Conservation (phyloP, 2,797 vertebrate genomes). For the Sebastes nivosus region DNA sequence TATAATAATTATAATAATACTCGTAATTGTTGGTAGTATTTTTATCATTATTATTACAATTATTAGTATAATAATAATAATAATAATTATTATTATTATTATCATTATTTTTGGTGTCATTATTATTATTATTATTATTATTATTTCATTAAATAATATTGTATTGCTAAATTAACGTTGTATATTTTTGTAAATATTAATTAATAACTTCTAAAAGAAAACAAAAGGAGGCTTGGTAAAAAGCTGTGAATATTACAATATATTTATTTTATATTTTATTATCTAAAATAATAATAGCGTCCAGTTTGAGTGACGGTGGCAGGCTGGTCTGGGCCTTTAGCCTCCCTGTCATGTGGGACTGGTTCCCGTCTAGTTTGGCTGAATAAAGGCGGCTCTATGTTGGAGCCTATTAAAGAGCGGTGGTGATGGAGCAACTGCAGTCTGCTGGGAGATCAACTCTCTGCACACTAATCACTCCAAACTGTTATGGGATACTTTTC, state of each 20-base stretch:
- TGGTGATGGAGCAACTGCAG: constrained; percentile 74
- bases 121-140: background rate
- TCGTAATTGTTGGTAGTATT: too few relatives aligned
- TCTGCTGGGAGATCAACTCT: constrained; percentile 53
- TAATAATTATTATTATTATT: background rate
- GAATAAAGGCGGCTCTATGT: constrained; percentile 75
- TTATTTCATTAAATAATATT: background rate
- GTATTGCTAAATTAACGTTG: background rate
- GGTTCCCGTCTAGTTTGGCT: constrained; percentile 69
- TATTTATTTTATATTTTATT: constrained; percentile 1
- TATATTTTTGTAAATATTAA: background rate
- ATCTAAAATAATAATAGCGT: background rate
- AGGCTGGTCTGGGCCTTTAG: constrained; percentile 56
- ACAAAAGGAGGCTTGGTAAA: background rate
- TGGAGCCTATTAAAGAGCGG: constrained; percentile 70
- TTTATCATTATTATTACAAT: background rate
- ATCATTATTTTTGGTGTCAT: background rate
- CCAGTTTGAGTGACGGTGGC: constrained; percentile 11
- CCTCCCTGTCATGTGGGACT: constrained; percentile 73
- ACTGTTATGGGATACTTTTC: background rate
- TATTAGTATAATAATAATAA: background rate
- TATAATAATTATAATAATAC: background rate
- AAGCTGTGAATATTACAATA: background rate
- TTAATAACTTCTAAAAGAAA: background rate
- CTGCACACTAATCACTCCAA: constrained; percentile 25